These are phyloP conservation scores for Clanis bilineata DNA, from an alignment of 2,888 invertebrate genomes.

Conservation along the genomic window DNA sequence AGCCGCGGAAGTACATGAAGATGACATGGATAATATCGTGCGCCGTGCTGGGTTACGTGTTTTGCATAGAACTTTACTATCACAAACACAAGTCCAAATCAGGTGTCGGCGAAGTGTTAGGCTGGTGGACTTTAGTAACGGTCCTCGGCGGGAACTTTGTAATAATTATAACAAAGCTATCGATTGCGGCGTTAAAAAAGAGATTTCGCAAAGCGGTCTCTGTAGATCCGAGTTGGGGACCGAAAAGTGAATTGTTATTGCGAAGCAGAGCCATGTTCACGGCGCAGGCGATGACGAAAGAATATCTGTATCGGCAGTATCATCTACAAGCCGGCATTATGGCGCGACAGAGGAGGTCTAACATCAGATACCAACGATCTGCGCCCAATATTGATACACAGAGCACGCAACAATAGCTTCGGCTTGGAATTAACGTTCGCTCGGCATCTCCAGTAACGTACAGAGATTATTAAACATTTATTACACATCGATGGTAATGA, in stretches of 20 bases:
- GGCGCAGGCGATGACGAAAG: constrained; percentile 77
- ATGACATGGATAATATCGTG: constrained; percentile 48
- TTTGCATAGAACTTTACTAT: constrained; percentile 37
- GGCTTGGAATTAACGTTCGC: not conserved
- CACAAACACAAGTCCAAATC: constrained; percentile 9
- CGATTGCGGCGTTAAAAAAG: constrained; percentile 40
- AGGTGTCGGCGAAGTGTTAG: constrained; percentile 21
- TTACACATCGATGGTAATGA: constrained; percentile 21
- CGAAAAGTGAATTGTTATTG: constrained; percentile 53
- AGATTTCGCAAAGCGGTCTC: constrained; percentile 34
- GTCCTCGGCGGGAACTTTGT: constrained; percentile 24
- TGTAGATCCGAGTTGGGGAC: constrained; percentile 63
- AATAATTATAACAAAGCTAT: constrained; percentile 32
- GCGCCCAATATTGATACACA: not conserved
- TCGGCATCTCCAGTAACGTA: not conserved
- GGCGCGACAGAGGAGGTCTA: constrained; percentile 54
- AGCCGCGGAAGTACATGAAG: constrained; percentile 55
- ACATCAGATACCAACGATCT: constrained; percentile 35
- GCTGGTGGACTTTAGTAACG: constrained; percentile 31
- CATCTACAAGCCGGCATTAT: constrained; percentile 68
- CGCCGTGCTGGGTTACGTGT: constrained; percentile 42
- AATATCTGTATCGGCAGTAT: constrained; percentile 75
- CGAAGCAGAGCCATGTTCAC: constrained; percentile 74
- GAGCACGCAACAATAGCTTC: not conserved
- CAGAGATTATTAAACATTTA: constrained; percentile 2